These are phyloP conservation scores for Monopis laevigella DNA, from an alignment of 2,888 invertebrate genomes.

Conservation along the genomic window DNA sequence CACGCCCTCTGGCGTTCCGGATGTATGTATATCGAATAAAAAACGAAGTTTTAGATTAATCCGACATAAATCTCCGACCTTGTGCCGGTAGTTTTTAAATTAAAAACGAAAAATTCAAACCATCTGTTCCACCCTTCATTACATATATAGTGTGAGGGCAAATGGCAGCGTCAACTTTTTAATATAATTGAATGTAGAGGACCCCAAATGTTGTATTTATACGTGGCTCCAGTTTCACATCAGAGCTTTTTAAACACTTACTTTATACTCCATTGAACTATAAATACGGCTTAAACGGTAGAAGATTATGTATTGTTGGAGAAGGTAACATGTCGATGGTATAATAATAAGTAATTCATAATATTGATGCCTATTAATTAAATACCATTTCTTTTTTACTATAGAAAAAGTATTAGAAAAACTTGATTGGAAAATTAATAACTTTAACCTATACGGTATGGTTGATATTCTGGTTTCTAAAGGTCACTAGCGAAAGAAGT, in stretches of 20 bases:
- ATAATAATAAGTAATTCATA: too few relatives aligned
- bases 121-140: slow-evolving; percentile 67
- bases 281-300: slow-evolving; percentile 5
- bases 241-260: slow-evolving; percentile 29
- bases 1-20: slow-evolving; percentile 54
- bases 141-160: slow-evolving; percentile 47
- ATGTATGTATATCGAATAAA: slow-evolving; percentile 46
- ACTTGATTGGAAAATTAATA: too few relatives aligned
- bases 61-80: slow-evolving; percentile 57
- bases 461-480: too few relatives aligned
- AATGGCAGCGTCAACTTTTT: slow-evolving; percentile 56
- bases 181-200: slow-evolving; percentile 59
- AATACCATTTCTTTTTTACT: too few relatives aligned
- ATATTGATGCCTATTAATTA: too few relatives aligned
- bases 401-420: too few relatives aligned
- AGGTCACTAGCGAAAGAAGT: too few relatives aligned
- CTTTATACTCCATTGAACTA: not conserved
- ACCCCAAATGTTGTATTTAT: slow-evolving; percentile 59
- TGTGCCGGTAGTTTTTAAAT: slow-evolving; percentile 46
- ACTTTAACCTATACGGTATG: too few relatives aligned
- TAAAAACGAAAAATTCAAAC: slow-evolving; percentile 60
- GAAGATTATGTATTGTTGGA: too few relatives aligned
- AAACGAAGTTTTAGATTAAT: slow-evolving; percentile 52
- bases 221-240: slow-evolving; percentile 32
- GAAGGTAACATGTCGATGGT: too few relatives aligned